phyloP scores from a whole-genome alignment of 2,888 invertebrate species.

The Stenichneumon culpator region DNA sequence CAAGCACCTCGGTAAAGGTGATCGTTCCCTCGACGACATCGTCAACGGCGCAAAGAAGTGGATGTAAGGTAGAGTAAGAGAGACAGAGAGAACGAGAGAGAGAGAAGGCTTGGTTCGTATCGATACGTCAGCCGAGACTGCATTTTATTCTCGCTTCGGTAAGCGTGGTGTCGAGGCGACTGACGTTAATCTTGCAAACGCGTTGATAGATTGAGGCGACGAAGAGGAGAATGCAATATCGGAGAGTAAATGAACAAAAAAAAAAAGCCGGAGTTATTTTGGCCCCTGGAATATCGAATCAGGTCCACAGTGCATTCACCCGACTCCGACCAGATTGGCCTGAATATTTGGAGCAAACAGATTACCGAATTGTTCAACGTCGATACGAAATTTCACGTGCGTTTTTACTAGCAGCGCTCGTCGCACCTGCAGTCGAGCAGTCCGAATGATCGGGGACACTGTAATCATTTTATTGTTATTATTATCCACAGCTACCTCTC shows the following conservation, averaged over 20 bases:
- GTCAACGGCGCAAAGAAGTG: conserved; percentile 30
- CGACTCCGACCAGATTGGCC: background rate
- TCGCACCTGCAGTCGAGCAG: too few species aligned
- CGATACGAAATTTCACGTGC: background rate
- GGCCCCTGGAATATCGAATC: conserved; percentile 14
- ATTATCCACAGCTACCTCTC: too few species aligned
- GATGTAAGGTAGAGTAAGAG: background rate
- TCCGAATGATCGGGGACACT: background rate
- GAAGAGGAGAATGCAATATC: conserved; percentile 8
- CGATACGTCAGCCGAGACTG: conserved; percentile 36
- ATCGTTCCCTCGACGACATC: conserved; percentile 39
- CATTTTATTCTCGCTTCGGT: conserved; percentile 48
- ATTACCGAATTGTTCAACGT: background rate
- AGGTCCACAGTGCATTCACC: background rate
- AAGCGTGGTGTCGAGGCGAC: conserved; percentile 32
- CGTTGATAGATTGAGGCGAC: conserved; percentile 55
- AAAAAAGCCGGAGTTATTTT: conserved; percentile 30
- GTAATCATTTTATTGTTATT: background rate
- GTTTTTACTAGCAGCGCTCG: background rate
- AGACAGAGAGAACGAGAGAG: background rate
- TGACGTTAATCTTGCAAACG: conserved; percentile 51
- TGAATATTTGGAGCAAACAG: background rate
- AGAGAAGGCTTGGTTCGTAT: conserved; percentile 33
- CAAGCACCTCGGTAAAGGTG: conserved; percentile 39
- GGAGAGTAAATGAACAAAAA: background rate